Conservation (phyloP, 2,797 vertebrate genomes). For the Knipowitschia caucasica region DNA sequence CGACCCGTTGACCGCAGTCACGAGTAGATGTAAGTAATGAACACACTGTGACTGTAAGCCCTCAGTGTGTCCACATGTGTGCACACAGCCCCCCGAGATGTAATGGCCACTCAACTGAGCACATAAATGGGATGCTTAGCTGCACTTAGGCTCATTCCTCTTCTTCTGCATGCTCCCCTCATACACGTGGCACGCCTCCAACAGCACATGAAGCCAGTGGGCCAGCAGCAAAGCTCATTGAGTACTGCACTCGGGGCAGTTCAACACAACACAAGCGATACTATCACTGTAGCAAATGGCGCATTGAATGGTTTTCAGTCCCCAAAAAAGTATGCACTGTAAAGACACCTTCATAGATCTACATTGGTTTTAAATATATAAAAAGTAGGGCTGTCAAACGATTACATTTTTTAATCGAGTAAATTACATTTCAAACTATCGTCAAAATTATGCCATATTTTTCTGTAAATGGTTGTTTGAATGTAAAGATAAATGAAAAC, state of each 20-base stretch:
- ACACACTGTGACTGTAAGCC: neutral
- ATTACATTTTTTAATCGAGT: too few relatives aligned
- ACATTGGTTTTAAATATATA: too few relatives aligned
- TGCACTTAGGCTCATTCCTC: constrained; percentile 37
- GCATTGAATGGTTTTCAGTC: neutral
- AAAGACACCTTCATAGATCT: too few relatives aligned
- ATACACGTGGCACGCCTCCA: constrained; percentile 26
- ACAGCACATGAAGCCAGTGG: constrained; percentile 25
- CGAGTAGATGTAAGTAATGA: neutral
- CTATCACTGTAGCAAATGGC: constrained; percentile 2
- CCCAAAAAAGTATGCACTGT: neutral
- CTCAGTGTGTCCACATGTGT: constrained; percentile 4
- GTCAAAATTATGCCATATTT: too few relatives aligned
- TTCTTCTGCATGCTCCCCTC: constrained; percentile 21
- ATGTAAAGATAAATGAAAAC: too few relatives aligned
- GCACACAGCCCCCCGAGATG: constrained; percentile 24
- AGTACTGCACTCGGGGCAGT: constrained; percentile 7
- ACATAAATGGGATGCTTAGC: constrained; percentile 43
- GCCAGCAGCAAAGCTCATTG: constrained; percentile 13
- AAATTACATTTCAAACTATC: too few relatives aligned
- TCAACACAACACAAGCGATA: constrained; percentile 5
- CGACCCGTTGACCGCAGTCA: too few relatives aligned
- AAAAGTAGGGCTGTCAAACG: too few relatives aligned
- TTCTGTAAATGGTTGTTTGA: too few relatives aligned
- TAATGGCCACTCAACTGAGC: constrained; percentile 42